These are phyloP conservation scores for Chironomus riparius DNA, from an alignment of 2,888 invertebrate genomes.

Conservation along the genomic window DNA sequence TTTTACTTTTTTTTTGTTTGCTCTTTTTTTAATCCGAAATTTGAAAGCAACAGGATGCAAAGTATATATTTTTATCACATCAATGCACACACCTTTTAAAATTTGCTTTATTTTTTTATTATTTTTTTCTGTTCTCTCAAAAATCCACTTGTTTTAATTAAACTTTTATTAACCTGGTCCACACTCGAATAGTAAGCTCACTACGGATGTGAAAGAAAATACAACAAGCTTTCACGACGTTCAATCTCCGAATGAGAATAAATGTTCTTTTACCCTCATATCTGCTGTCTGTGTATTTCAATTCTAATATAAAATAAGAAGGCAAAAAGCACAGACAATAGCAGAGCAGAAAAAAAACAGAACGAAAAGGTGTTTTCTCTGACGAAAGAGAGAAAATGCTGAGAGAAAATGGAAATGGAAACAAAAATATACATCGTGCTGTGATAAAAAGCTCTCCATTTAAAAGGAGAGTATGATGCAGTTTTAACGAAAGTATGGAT, in stretches of 20 bases:
- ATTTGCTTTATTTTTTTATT: background rate
- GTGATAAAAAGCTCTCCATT: background rate
- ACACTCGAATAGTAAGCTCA: background rate
- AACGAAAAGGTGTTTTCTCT: conserved; percentile 9
- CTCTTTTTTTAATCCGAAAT: no score
- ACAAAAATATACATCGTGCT: background rate
- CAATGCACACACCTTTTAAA: background rate
- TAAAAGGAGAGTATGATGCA: background rate
- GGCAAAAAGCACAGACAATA: background rate
- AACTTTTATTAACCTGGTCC: background rate
- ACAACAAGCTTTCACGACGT: conserved; percentile 24
- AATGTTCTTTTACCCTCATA: background rate
- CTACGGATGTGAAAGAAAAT: background rate
- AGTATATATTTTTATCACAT: background rate
- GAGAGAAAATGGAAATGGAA: background rate
- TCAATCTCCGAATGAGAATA: conserved; percentile 24
- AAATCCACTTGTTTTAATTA: background rate
- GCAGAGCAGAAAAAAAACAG: conserved; percentile 11
- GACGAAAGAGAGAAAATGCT: background rate
- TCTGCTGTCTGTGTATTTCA: background rate
- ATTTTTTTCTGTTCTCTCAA: background rate
- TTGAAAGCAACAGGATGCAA: no score
- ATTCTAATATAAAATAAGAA: background rate
- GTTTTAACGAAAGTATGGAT: background rate
- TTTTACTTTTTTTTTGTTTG: no score